phyloP scores from a whole-genome alignment of 2,888 invertebrate genomes.

The Acheta domesticus region DNA sequence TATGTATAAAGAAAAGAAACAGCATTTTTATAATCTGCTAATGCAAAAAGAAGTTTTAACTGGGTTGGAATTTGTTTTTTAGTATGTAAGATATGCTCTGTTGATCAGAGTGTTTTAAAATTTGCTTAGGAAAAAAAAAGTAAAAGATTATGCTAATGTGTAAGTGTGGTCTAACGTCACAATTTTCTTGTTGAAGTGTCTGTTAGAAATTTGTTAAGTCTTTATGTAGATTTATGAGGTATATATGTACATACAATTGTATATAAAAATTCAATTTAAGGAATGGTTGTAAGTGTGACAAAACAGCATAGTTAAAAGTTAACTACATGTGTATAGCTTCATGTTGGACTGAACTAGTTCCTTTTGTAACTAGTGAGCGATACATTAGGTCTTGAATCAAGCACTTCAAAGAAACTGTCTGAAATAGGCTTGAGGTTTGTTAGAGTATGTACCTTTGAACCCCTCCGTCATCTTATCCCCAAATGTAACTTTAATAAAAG shows the following conservation, averaged over 20 bases:
- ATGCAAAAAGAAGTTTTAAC: neutral
- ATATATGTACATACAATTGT: neutral
- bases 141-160: neutral
- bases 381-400: neutral
- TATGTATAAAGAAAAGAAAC: neutral
- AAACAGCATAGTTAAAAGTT: neutral
- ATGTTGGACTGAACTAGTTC: neutral
- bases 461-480: slow-evolving; percentile 1
- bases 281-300: neutral
- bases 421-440: neutral
- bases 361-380: neutral
- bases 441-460: neutral
- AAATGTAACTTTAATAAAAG: neutral
- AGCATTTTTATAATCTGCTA: neutral
- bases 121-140: neutral
- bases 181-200: neutral
- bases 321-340: neutral
- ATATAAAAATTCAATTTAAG: neutral
- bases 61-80: neutral
- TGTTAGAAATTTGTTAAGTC: neutral
- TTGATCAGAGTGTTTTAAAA: slow-evolving; percentile 18
- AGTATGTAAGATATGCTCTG: neutral
- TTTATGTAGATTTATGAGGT: neutral
- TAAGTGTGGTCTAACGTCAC: neutral
- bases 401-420: neutral